Evolutionary conservation across 2,888 invertebrate genomes (phyloP).

Genomic region (Tenthredo notha): DNA sequence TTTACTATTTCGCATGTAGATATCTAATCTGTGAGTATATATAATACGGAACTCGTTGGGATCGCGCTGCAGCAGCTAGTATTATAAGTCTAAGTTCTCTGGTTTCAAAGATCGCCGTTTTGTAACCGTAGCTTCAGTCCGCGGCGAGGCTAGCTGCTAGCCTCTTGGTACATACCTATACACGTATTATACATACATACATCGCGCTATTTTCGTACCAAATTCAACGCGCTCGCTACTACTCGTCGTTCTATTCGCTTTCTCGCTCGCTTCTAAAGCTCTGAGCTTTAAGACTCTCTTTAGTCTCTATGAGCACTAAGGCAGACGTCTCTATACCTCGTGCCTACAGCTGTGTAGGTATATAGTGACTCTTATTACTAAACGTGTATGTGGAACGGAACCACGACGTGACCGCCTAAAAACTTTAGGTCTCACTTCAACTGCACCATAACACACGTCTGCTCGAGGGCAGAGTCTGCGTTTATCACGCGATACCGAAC

Average conservation of each 20-base stretch:
- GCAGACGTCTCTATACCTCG: too few relatives aligned
- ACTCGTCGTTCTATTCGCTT: neutral
- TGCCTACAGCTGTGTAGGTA: too few relatives aligned
- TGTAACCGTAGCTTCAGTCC: conserved; percentile 48
- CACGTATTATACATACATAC: neutral
- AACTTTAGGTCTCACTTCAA: neutral
- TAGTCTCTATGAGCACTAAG: too few relatives aligned
- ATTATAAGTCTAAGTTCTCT: conserved; percentile 28
- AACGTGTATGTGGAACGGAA: neutral
- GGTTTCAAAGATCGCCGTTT: conserved; percentile 50
- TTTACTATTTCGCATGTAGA: neutral
- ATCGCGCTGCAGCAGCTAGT: neutral
- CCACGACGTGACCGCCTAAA: neutral
- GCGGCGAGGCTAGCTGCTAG: neutral
- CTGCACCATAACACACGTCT: neutral
- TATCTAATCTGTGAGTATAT: neutral
- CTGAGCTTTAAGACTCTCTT: neutral
- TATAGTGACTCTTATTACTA: neutral
- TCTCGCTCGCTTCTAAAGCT: conserved; percentile 15
- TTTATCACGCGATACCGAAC: neutral
- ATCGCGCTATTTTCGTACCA: conserved; percentile 46
- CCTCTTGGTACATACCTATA: neutral
- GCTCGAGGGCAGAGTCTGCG: neutral
- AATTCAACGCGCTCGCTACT: conserved; percentile 32
- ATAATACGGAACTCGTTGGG: neutral